Evolutionary conservation across 2,113 vertebrate genomes (phyloP), one percentile per base, ranked within the genome.

Genomic region (Antigone vipio): DNA sequence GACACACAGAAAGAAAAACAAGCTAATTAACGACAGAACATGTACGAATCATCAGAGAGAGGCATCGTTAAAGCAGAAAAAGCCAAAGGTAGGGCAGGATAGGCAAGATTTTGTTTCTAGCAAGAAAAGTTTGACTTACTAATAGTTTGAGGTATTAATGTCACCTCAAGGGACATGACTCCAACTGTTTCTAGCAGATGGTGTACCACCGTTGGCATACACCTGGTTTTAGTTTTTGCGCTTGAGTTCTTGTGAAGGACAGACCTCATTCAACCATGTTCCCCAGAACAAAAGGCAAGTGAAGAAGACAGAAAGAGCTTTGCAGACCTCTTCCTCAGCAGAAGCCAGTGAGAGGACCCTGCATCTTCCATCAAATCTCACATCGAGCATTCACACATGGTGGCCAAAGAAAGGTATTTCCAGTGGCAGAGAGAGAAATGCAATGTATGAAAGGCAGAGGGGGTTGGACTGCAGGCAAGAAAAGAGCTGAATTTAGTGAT

Each of bases 161-260:
- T 8, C 5, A 13, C 44, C 24, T 26, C 63, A 29, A 34, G 60
- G 22, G 69, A 9, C 6, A 9, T 1, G 6, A 44, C 20, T 60
- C 40, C 38, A 17, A 4, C n/a, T 11, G 38, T 34, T 15, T 20
- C 58, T 7, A n/a, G 45, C 32, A 8, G 3, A 3, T 9, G 26
- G 4, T 2, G 11, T 30, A 18, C n/a, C 3, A 0, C 2, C 11
- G 30, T 5, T n/a, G 38, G 16, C 62, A 11, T 2, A 15, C 15
- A 5, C 1, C 0, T 11, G 56, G 26, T 38, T 30, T n/a, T 13
- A 45, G 19, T 17, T 8, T 32, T 38, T 15, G 15, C 7, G 9
- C 22, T 22, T 32, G 38, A 45, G 50, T 12, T 26, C 32, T 40
- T 32, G 56, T 15, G 66, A 56, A 38, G 16, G 27, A 23, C 35